Evolutionary conservation across 2,888 invertebrate genomes (phyloP).

Genomic region (Heteropelma amictum): DNA sequence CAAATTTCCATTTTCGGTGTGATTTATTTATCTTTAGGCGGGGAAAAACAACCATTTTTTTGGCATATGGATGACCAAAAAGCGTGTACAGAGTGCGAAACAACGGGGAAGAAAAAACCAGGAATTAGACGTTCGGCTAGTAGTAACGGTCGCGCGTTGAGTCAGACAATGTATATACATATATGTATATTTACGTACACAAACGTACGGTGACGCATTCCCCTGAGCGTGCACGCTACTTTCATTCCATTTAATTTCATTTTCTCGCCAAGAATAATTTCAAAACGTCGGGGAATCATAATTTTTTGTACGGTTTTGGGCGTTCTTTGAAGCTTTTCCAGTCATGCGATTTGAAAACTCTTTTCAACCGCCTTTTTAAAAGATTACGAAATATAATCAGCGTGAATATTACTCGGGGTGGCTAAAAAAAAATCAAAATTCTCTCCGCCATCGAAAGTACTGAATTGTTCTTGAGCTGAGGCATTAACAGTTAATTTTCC

Average conservation of each 20-base stretch:
- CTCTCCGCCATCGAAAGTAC: too few relatives aligned
- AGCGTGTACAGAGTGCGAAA: too few relatives aligned
- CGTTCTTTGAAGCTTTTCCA: background rate
- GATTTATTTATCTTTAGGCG: conserved; percentile 7
- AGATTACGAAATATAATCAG: too few relatives aligned
- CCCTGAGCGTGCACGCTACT: background rate
- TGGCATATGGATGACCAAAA: background rate
- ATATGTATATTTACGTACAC: background rate
- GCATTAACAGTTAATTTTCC: too few relatives aligned
- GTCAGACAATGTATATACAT: conserved; percentile 38
- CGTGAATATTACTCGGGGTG: too few relatives aligned
- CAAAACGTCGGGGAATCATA: too few relatives aligned
- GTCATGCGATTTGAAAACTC: too few relatives aligned
- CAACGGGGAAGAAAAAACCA: too few relatives aligned
- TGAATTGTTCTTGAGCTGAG: too few relatives aligned
- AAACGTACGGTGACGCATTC: conserved; percentile 29
- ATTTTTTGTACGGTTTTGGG: too few relatives aligned
- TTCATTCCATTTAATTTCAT: background rate
- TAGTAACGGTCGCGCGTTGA: conserved; percentile 43
- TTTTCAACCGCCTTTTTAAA: too few relatives aligned
- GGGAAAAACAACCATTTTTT: conserved; percentile 10
- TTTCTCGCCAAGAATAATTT: background rate
- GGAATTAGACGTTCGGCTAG: conserved; percentile 38
- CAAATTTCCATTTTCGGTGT: conserved; percentile 9
- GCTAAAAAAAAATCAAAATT: too few relatives aligned